A percentile compares a stretch with the other conserved stretches of the same genome.
phyloP scores from a whole-genome alignment of 2,888 invertebrate genomes.

The Julus scanicus region DNA sequence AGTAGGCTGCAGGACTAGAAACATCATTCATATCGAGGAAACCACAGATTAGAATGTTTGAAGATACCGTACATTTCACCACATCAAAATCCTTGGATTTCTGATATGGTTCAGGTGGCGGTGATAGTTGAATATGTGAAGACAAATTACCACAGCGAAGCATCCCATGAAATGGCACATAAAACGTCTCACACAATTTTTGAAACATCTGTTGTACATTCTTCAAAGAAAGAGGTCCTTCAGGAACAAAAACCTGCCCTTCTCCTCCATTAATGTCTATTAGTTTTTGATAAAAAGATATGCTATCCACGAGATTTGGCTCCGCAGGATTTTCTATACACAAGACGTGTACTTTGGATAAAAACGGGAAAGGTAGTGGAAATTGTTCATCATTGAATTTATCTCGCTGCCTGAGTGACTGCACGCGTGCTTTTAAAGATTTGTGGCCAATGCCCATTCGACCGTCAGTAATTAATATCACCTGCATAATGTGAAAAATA shows the following conservation, averaged over 20 bases:
- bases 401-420: slow-evolving; percentile 63
- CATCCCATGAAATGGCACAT: slow-evolving; percentile 77
- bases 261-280: slow-evolving; percentile 80
- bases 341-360: slow-evolving; percentile 77
- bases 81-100: slow-evolving; percentile 71
- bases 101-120: slow-evolving; percentile 72
- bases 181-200: slow-evolving; percentile 78
- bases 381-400: slow-evolving; percentile 64
- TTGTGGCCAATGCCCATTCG: slow-evolving; percentile 75
- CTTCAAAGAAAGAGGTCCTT: slow-evolving; percentile 67
- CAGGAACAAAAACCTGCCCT: slow-evolving; percentile 72
- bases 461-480: slow-evolving; percentile 81
- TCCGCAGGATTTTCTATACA: slow-evolving; percentile 66
- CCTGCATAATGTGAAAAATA: slow-evolving; percentile 65
- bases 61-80: slow-evolving; percentile 61
- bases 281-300: slow-evolving; percentile 82
- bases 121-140: slow-evolving; percentile 78
- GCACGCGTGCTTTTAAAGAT: slow-evolving; percentile 69
- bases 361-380: slow-evolving; percentile 82
- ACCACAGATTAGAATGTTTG: too few relatives aligned
- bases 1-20: too few relatives aligned
- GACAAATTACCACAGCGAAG: slow-evolving; percentile 81
- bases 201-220: slow-evolving; percentile 72
- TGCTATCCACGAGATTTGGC: slow-evolving; percentile 68
- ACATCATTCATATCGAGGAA: too few relatives aligned